Evolutionary conservation across 2,113 vertebrate genomes (phyloP), one percentile per base, ranked within the genome.

Genomic region (Eulacestoma nigropectus): DNA sequence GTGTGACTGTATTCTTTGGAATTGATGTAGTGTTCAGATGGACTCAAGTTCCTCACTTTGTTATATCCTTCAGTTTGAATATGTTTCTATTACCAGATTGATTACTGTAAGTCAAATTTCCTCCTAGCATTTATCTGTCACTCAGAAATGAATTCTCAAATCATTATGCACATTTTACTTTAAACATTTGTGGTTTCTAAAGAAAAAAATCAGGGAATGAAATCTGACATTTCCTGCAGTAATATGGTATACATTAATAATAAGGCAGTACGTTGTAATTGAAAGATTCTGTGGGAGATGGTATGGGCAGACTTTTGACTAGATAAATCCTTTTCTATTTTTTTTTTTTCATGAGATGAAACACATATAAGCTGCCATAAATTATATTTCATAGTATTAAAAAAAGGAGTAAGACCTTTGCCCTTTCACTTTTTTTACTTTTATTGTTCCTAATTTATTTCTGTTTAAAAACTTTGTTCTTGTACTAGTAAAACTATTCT

Each of bases 181-280:
- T 92, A 95, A 96, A 88, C 52, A 47, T 93, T 96, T 96, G 96
- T 91, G 91, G 68, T 74, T 97, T 85, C 77, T 56, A 87, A 96
- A 91, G 84, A 90, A 96, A 89, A 89, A 97, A 95, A 60, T n/a
- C 13, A 19, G 27, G 64, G 86, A 79, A 91, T 91, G 44, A 84
- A 97, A 83, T 92, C 77, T 95, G 96, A 79, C 68, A 89, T 95
- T 96, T 97, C 76, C 60, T 95, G 62, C 73, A 87, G 39, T 84
- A 73, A 65, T 96, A 96, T 96, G 95, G 88, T 90, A 95, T 77
- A 64, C 78, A 96, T 97, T 98, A 97, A 97, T 94, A 76, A 70
- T 72, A 88, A 80, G 64, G 49, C 52, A 96, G 73, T 87, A 69
- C 2, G 7, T 7, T 84, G 50, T 93, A 97, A 98, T 97, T 84